Evolutionary conservation across 2,888 invertebrate species (phyloP).

Genomic region (Nemapogon koenigi): DNA sequence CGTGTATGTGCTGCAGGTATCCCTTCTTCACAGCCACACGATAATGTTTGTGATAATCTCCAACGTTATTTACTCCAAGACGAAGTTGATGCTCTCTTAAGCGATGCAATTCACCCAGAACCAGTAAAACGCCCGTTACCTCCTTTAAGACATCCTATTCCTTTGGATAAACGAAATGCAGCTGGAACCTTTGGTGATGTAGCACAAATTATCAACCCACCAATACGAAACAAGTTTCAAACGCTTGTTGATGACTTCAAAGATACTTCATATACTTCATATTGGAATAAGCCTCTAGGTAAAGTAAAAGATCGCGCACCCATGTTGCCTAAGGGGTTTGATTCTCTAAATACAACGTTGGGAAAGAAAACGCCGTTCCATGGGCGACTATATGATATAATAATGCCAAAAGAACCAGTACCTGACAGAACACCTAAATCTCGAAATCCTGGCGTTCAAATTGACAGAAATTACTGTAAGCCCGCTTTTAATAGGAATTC

Average conservation of each 20-base stretch:
- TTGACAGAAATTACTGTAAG: constrained; percentile 33
- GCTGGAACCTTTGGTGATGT: constrained; percentile 30
- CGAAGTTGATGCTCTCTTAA: constrained; percentile 38
- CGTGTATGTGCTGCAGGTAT: constrained; percentile 44
- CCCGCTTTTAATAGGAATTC: constrained; percentile 45
- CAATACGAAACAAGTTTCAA: constrained; percentile 38
- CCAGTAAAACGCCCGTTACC: constrained; percentile 29
- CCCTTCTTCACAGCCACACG: constrained; percentile 34
- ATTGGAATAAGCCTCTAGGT: constrained; percentile 41
- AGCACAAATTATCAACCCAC: constrained; percentile 32
- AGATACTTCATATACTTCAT: constrained; percentile 38
- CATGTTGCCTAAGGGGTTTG: constrained; percentile 43
- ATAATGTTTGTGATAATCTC: constrained; percentile 27
- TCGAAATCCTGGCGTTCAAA: constrained; percentile 30
- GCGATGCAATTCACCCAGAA: constrained; percentile 38
- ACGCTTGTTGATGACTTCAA: constrained; percentile 38
- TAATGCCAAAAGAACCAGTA: constrained; percentile 38
- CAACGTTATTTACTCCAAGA: constrained; percentile 43
- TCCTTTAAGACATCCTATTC: constrained; percentile 32
- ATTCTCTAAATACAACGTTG: constrained; percentile 32
- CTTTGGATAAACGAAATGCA: constrained; percentile 31
- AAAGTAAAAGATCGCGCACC: constrained; percentile 32
- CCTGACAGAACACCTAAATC: constrained; percentile 33
- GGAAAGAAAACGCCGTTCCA: constrained; percentile 32
- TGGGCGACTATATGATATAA: constrained; percentile 39